Evolutionary conservation across 2,888 invertebrate genomes (phyloP), one percentile per base, ranked within the genome.

Genomic region (Hybos culiciformis): DNA sequence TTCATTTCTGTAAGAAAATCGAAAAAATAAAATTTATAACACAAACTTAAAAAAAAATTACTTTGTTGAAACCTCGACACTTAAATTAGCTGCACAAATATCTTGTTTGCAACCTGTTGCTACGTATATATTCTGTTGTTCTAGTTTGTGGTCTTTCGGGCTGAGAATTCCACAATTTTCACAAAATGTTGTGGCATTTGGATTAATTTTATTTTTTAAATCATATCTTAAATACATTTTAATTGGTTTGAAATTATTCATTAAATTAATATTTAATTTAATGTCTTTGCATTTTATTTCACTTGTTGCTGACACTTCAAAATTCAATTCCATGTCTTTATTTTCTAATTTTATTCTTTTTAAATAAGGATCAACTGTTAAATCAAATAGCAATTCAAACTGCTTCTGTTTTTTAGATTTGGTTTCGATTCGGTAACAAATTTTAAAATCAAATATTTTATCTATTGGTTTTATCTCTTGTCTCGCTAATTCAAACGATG

Each of bases 91-190:
- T n/a, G 60, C 53, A 43, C 67, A 67, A 33, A 64, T 56, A 5
- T 60, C 60, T 3, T 57, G 56, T 29, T 54, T 55, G 33, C 67
- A 67, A 3, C 66, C 67, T 1, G 66, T 67, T n/a, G 46, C 62
- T 65, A 42, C 66, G 66, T 19, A 60, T 61, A 12, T 66, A 62
- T 46, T 62, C 65, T 44, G 64, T 59, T 0, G 53, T 48, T 37
- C 51, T 56, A 1, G 57, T 53, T 46, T 57, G 59, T 3, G 60
- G 53, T 45, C n/a, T n/a, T n/a, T n/a, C n/a, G n/a, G n/a, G 63
- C 64, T 5, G 54, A 54, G 1, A 66, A 66, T 59, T 66, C 64
- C 1, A 67, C 66, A 67, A 4, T 51, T 58, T 19, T 62, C 60
- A 43, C 66, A 67, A 50, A 66, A 67, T 4, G 49, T 64, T n/a